These are phyloP conservation scores for Melieria picta DNA, from an alignment of 2,888 invertebrate genomes.

Conservation along the genomic window DNA sequence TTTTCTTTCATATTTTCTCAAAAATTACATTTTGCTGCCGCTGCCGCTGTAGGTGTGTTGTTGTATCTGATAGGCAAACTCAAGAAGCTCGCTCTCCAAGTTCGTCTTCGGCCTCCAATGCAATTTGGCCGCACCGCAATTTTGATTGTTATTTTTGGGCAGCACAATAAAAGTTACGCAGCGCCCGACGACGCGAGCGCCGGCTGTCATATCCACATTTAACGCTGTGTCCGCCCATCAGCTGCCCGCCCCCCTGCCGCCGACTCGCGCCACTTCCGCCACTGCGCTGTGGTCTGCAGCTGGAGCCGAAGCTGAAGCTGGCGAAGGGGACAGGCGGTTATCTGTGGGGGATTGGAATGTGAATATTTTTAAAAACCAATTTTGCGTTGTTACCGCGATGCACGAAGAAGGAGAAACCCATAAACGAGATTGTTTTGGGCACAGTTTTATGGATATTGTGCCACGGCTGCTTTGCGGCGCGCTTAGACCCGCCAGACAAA, in stretches of 20 bases:
- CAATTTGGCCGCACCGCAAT: slow-evolving; percentile 17
- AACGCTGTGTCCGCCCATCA: slow-evolving; percentile 9
- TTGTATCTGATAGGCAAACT: not conserved
- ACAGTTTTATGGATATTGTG: not conserved
- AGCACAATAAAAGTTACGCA: slow-evolving; percentile 15
- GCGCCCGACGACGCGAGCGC: not conserved
- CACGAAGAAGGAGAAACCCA: slow-evolving; percentile 43
- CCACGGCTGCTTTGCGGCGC: no score
- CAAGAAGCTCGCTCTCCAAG: not conserved
- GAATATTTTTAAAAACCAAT: slow-evolving; percentile 60
- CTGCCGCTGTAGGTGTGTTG: no score
- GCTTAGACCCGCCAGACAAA: no score
- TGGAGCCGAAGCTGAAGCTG: not conserved
- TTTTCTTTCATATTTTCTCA: no score
- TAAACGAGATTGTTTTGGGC: slow-evolving; percentile 42
- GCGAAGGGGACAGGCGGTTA: not conserved
- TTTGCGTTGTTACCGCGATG: slow-evolving; percentile 42
- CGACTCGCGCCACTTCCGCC: not conserved
- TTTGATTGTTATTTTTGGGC: slow-evolving; percentile 30
- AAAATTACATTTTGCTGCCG: no score
- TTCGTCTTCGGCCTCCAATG: not conserved
- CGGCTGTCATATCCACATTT: slow-evolving; percentile 13
- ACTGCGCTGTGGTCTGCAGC: not conserved
- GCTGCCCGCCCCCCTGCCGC: slow-evolving; percentile 14
- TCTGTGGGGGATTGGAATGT: slow-evolving; percentile 54